Percentiles rank a stretch among this genome's conserved stretches.
Evolutionary conservation across 2,797 vertebrate species (phyloP).

Genomic region (Mus minutoides): DNA sequence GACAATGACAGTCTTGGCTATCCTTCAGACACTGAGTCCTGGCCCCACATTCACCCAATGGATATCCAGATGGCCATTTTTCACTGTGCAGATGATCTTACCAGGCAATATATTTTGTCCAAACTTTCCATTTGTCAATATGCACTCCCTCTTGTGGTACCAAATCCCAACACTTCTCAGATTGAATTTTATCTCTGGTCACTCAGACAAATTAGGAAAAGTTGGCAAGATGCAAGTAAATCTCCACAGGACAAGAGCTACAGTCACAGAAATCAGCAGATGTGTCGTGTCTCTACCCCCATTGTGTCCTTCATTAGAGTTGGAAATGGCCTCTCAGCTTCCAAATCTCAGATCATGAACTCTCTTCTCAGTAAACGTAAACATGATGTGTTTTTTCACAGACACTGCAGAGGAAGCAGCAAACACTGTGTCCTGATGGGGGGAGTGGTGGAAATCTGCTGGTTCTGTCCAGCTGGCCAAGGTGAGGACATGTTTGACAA

Average conservation of each 20-base stretch:
- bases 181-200: conserved; percentile 87
- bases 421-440: conserved; percentile 76
- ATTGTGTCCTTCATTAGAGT: conserved; percentile 87
- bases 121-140: conserved; percentile 88
- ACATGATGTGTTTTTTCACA: conserved; percentile 81
- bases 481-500: conserved; percentile 77
- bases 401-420: conserved; percentile 79
- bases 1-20: rapidly evolving
- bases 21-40: background rate
- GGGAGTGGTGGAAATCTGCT: conserved; percentile 81
- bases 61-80: conserved; percentile 88
- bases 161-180: conserved; percentile 79
- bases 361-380: conserved; percentile 79
- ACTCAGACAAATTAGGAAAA: conserved; percentile 75
- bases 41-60: conserved; percentile 83
- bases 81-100: conserved; percentile 86
- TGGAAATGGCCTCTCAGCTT: conserved; percentile 84
- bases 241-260: conserved; percentile 50
- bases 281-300: conserved; percentile 80
- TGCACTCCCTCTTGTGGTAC: conserved; percentile 88
- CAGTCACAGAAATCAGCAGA: conserved; percentile 73
- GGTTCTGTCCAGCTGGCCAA: conserved; percentile 76
- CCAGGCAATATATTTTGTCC: conserved; percentile 85
- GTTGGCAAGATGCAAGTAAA: conserved; percentile 64
- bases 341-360: conserved; percentile 85